Conservation (phyloP, 2,113 vertebrate species). For the Halichoerus grypus region DNA sequence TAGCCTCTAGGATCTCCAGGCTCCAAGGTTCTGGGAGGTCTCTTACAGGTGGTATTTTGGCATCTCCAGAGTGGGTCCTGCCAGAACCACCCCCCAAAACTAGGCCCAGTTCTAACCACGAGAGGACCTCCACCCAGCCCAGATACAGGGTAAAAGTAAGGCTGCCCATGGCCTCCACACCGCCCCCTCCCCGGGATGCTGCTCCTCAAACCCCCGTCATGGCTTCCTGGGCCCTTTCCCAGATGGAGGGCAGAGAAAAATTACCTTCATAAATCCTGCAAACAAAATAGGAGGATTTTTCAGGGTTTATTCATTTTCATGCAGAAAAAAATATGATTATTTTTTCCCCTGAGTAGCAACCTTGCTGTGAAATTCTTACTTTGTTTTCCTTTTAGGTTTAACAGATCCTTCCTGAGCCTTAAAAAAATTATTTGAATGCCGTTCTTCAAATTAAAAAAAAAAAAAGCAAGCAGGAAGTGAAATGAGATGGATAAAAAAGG, state of each 20-base stretch:
- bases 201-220: not conserved
- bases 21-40: not conserved
- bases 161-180: not conserved
- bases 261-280: not conserved
- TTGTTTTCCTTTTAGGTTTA: constrained; percentile 58
- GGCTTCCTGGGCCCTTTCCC: not conserved
- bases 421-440: constrained; percentile 5
- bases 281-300: not conserved
- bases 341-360: not conserved
- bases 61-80: not conserved
- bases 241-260: not conserved
- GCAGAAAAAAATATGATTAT: not conserved
- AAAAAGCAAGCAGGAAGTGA: not conserved
- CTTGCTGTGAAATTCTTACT: constrained; percentile 64
- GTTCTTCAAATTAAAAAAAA: constrained; percentile 21
- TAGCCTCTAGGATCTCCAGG: not conserved
- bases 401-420: constrained; percentile 14
- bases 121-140: too few relatives aligned
- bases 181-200: not conserved
- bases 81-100: not conserved
- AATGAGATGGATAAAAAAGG: not conserved
- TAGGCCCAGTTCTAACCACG: not conserved
- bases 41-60: not conserved
- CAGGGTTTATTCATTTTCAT: constrained; percentile 1
- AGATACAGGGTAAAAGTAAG: not conserved